phyloP scores from a whole-genome alignment of 2,888 invertebrate species.

The Eristalinus sepulchralis region DNA sequence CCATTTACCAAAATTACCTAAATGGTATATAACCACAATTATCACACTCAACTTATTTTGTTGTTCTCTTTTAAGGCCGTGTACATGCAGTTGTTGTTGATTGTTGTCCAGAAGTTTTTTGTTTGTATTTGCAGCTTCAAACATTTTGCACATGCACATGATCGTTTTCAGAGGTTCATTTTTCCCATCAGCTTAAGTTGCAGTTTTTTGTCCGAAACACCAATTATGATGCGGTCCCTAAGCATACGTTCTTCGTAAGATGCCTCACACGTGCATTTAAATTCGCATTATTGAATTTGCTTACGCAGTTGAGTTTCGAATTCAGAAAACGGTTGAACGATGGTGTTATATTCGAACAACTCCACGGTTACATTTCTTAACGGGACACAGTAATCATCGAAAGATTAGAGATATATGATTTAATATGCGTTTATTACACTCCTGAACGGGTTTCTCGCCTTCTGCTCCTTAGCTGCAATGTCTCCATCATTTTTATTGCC shows the following conservation, averaged over 20 bases:
- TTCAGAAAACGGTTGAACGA: slow-evolving; percentile 48
- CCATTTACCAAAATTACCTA: too few species aligned
- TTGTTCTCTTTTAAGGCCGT: neutral
- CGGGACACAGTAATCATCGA: too few species aligned
- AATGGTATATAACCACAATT: slow-evolving; percentile 47
- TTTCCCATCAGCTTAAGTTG: slow-evolving; percentile 62
- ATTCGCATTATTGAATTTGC: slow-evolving; percentile 52
- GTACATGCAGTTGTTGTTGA: slow-evolving; percentile 26
- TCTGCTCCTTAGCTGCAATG: too few species aligned
- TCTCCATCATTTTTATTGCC: too few species aligned
- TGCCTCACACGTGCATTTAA: slow-evolving; percentile 50
- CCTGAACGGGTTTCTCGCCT: too few species aligned
- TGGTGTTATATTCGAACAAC: too few species aligned
- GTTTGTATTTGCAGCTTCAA: slow-evolving; percentile 62
- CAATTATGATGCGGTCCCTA: slow-evolving; percentile 69
- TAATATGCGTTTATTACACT: too few species aligned
- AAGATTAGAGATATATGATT: too few species aligned
- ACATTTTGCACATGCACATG: slow-evolving; percentile 57
- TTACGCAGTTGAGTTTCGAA: slow-evolving; percentile 57
- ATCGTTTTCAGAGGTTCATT: slow-evolving; percentile 47
- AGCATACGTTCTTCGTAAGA: slow-evolving; percentile 66
- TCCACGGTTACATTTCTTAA: too few species aligned
- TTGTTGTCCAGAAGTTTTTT: slow-evolving; percentile 47
- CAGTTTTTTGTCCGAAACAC: slow-evolving; percentile 64
- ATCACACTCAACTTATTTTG: slow-evolving; percentile 22